Conservation (phyloP, 1,140 invertebrate genomes). For the Apis dorsata region DNA sequence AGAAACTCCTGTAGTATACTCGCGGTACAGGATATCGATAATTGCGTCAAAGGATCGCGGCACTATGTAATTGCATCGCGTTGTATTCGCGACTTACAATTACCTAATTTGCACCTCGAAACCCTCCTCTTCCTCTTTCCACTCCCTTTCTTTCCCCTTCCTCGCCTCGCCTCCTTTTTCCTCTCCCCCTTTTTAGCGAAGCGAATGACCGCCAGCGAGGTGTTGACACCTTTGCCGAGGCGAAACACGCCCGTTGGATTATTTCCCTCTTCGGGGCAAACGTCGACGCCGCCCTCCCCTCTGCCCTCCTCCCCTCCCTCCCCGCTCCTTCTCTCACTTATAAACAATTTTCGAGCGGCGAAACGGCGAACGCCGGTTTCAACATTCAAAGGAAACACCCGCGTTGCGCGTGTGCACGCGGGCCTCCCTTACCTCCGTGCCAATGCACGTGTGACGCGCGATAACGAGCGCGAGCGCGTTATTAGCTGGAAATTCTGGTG, state of each 20-base stretch:
- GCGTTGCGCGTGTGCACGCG: slow-evolving; percentile 28
- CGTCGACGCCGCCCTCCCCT: background rate
- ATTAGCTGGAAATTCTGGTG: slow-evolving; percentile 48
- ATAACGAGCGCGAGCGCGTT: slow-evolving; percentile 50
- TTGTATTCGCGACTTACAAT: slow-evolving; percentile 25
- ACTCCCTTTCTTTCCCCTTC: background rate
- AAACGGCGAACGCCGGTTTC: slow-evolving; percentile 20
- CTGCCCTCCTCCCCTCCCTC: slow-evolving; percentile 1
- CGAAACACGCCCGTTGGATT: slow-evolving; percentile 28
- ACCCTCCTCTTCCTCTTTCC: background rate
- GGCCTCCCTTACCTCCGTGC: slow-evolving; percentile 31
- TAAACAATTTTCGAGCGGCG: slow-evolving; percentile 49
- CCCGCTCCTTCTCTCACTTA: slow-evolving; percentile 34
- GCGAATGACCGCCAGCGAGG: slow-evolving; percentile 34
- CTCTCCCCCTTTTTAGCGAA: background rate
- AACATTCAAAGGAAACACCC: slow-evolving; percentile 48
- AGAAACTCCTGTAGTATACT: background rate
- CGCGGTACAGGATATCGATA: background rate
- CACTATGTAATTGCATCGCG: slow-evolving; percentile 23
- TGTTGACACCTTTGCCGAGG: slow-evolving; percentile 30
- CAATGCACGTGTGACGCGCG: slow-evolving; percentile 48
- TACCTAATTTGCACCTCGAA: slow-evolving; percentile 36
- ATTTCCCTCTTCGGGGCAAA: background rate
- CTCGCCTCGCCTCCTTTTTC: background rate
- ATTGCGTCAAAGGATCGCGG: slow-evolving; percentile 24